phyloP scores from a whole-genome alignment of 35 echinoderm and acorn worm genomes.

The Diadema setosum region DNA sequence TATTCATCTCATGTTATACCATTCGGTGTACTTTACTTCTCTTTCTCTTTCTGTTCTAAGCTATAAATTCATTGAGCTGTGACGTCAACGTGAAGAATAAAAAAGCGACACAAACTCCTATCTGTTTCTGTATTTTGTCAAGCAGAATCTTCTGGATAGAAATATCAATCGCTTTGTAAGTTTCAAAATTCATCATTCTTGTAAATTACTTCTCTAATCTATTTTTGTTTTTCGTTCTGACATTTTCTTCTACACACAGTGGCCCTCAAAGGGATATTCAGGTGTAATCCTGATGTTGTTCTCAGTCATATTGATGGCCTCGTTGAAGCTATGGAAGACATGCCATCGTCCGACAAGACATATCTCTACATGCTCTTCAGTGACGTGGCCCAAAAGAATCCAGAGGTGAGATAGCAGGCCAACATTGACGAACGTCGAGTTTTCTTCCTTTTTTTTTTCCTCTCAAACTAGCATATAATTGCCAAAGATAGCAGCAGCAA shows the following conservation, averaged over 20 bases:
- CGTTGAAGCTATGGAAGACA: slow-evolving; percentile 56
- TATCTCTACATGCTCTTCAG: slow-evolving; percentile 70
- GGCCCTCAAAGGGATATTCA: slow-evolving; percentile 69
- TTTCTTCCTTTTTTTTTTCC: too few species aligned
- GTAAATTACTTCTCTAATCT: background rate
- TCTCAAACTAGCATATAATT: too few species aligned
- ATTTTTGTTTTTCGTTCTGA: background rate
- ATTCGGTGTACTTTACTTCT: too few species aligned
- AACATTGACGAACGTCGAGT: too few species aligned
- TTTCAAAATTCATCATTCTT: background rate
- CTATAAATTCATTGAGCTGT: too few species aligned
- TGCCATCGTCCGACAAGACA: slow-evolving; percentile 41
- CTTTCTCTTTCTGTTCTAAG: too few species aligned
- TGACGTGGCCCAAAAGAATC: slow-evolving; percentile 60
- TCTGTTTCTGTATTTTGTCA: too few species aligned
- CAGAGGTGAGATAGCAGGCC: slow-evolving; percentile 64
- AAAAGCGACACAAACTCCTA: too few species aligned
- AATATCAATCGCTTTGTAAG: background rate
- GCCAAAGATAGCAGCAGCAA: too few species aligned
- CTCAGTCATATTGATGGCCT: slow-evolving; percentile 55
- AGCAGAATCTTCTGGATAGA: too few species aligned
- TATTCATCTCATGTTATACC: too few species aligned
- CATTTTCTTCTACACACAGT: slow-evolving; percentile 33
- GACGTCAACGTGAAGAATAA: too few species aligned
- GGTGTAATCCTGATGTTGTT: slow-evolving; percentile 54